Evolutionary conservation across 2,113 vertebrate genomes (phyloP), one percentile per base, ranked within the genome.

Genomic region (Cyprinus carpio): DNA sequence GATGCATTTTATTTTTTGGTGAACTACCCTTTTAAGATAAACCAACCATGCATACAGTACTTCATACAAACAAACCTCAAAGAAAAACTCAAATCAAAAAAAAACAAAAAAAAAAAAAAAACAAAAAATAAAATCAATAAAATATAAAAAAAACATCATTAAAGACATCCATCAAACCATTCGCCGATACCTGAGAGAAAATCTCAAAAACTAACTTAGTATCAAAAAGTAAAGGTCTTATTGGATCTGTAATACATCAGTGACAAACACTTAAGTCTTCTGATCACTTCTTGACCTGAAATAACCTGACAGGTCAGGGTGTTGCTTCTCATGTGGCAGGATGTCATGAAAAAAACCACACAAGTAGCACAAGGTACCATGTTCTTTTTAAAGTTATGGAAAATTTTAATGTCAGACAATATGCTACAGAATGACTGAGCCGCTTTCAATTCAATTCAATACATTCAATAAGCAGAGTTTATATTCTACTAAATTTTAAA

Each of bases 281-380:
- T 12, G 43, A 46, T 46, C 7, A 5, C 2, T 49, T 51, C 74
- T 75, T 51, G 46, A 51, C 43, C 43, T 75, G 20, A 51, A 75
- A 75, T 75, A 75, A 75, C 74, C 25, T 4, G 13, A 9, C 74
- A 75, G 74, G 74, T 75, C 74, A 49, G 46, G 74, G 43, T 51
- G 74, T 75, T 9, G 74, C n/a, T 75, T 29, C 43, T 51, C 46
- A 18, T 27, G 25, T 20, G 74, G 46, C 74, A 75, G 74, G 74
- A 75, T 75, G 74, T 75, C 43, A 18, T 75, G 43, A 75, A 75
- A 25, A 15, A 75, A 75, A 75, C 74, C 74, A 75, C 74, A 75
- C n/a, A 25, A 29, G 43, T 51, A 51, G 6, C 8, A 51, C 43
- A 18, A 51, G 27, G 25, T 75, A 6, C 46, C 43, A 10, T 6